phyloP scores from a whole-genome alignment of 2,113 vertebrate species.

The Accipiter cooperii region DNA sequence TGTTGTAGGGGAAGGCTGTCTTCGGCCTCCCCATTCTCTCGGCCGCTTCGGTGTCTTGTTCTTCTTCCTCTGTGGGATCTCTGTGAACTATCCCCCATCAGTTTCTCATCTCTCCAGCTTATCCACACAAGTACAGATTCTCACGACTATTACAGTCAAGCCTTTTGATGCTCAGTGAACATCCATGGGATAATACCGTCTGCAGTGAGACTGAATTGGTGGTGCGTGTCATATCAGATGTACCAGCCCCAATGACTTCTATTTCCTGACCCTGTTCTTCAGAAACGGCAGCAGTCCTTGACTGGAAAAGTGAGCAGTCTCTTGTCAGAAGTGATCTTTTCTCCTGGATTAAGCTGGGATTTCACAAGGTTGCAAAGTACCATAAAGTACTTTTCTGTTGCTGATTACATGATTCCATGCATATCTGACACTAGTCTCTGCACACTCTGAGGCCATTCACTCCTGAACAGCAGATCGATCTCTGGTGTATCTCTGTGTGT shows the following conservation, averaged over 20 bases:
- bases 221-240: neutral
- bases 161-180: neutral
- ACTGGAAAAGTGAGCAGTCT: neutral
- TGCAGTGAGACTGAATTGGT: neutral
- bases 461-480: neutral
- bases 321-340: neutral
- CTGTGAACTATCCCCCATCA: neutral
- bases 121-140: neutral
- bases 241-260: neutral
- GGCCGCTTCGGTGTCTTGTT: neutral
- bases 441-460: neutral
- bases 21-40: neutral
- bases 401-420: neutral
- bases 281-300: neutral
- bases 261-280: neutral
- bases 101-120: neutral
- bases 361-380: neutral
- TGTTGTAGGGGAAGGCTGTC: neutral
- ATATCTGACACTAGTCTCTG: neutral
- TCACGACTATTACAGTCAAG: neutral
- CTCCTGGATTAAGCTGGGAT: neutral
- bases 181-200: neutral
- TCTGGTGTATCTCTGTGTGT: neutral
- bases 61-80: neutral
- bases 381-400: neutral